phyloP scores from a whole-genome alignment of 2,797 vertebrate species.

The Pelodytes ibericus region DNA sequence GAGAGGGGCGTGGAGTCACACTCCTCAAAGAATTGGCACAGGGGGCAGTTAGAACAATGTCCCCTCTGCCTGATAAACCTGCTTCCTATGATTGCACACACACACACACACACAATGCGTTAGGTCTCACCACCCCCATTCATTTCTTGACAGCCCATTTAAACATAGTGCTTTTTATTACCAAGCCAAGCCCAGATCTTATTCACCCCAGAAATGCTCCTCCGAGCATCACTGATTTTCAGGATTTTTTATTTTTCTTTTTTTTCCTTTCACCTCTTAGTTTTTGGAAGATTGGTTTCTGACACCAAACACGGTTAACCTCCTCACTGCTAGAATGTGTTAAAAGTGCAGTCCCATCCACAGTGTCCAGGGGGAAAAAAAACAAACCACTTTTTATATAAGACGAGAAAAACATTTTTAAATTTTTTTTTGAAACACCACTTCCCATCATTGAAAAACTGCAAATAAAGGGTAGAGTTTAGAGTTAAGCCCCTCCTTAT shows the following conservation, averaged over 20 bases:
- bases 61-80: neutral
- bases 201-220: neutral
- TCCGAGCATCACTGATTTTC: neutral
- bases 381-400: too few relatives aligned
- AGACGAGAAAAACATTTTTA: too few relatives aligned
- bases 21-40: neutral
- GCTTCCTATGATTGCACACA: slow-evolving; percentile 6
- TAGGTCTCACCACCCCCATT: neutral
- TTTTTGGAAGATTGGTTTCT: neutral
- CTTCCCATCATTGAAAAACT: too few relatives aligned
- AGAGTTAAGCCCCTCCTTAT: too few relatives aligned
- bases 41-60: slow-evolving; percentile 10
- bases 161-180: slow-evolving; percentile 6
- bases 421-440: too few relatives aligned
- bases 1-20: slow-evolving; percentile 5
- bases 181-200: neutral
- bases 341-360: too few relatives aligned
- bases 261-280: too few relatives aligned
- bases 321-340: neutral
- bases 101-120: neutral
- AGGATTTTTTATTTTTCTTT: too few relatives aligned
- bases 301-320: neutral
- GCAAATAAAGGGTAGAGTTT: too few relatives aligned
- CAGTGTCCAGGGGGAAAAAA: too few relatives aligned
- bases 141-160: neutral